A percentile compares a stretch with the other conserved stretches of the same genome.
Evolutionary conservation across 2,113 vertebrate species (phyloP).

Genomic region (Cromileptes altivelis): DNA sequence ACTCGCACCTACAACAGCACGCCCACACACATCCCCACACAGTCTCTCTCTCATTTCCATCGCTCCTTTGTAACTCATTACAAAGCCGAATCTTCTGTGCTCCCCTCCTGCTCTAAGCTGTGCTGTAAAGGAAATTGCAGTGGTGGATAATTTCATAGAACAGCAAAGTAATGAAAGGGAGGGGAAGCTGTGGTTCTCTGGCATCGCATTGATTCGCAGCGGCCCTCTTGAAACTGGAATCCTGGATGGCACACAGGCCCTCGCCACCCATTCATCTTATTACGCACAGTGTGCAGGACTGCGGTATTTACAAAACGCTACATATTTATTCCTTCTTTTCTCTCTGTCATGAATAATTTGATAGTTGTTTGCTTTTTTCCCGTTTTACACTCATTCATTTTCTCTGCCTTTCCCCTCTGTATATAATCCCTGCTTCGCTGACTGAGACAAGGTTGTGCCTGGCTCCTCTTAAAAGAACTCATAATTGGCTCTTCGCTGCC

Average conservation of each 20-base stretch:
- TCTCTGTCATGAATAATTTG: constrained; percentile 35
- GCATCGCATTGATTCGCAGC: constrained; percentile 2
- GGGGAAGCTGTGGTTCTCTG: constrained; percentile 22
- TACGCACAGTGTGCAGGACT: background rate
- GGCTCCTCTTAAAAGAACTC: constrained; percentile 66
- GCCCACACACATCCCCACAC: constrained; percentile 9
- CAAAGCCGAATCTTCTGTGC: constrained; percentile 31
- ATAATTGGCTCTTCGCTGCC: constrained; percentile 67
- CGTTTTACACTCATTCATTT: background rate
- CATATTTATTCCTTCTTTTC: constrained; percentile 14
- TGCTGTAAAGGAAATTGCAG: constrained; percentile 59
- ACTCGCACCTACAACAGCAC: constrained; percentile 9
- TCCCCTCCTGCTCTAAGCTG: constrained; percentile 24
- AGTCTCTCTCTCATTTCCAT: constrained; percentile 17
- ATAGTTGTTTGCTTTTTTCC: constrained; percentile 20
- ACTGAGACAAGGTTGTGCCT: constrained; percentile 16
- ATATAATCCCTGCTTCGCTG: constrained; percentile 47
- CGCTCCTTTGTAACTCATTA: constrained; percentile 57
- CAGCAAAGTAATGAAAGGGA: constrained; percentile 43
- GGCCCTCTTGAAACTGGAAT: constrained; percentile 14
- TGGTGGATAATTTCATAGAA: constrained; percentile 63
- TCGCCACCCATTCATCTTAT: background rate
- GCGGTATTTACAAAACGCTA: background rate
- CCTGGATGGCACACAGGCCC: background rate
- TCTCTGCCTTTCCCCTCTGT: constrained; percentile 5